phyloP scores from a whole-genome alignment of 2,888 invertebrate genomes.

The Petrolisthes manimaculis region DNA sequence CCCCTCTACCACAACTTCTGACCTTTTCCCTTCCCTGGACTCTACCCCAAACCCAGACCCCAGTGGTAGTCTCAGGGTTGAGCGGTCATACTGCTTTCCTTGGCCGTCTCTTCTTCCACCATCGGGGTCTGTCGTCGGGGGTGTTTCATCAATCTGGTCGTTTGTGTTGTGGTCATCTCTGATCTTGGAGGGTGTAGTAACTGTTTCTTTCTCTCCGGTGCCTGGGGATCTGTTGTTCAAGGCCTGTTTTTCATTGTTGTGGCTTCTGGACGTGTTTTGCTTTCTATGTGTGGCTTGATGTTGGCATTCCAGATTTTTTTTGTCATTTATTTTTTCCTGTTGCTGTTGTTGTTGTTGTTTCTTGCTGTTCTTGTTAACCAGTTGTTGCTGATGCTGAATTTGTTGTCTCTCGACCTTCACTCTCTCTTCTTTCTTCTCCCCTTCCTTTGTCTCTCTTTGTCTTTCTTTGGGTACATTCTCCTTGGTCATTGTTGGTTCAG shows the following conservation, averaged over 20 bases:
- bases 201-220: background rate
- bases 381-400: background rate
- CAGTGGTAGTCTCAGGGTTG: background rate
- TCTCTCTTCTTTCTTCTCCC: background rate
- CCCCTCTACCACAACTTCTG: background rate
- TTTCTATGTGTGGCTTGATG: background rate
- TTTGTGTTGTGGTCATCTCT: too few relatives aligned
- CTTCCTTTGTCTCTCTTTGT: background rate
- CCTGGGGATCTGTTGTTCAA: background rate
- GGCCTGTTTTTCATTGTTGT: background rate
- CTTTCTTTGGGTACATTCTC: background rate
- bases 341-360: background rate
- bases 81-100: constrained; percentile 11
- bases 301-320: background rate
- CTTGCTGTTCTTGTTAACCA: background rate
- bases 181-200: too few relatives aligned
- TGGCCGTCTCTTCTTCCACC: background rate
- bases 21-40: background rate
- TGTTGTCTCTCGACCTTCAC: background rate
- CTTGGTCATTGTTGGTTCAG: background rate
- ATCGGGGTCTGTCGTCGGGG: background rate
- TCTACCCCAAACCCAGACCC: background rate
- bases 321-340: background rate
- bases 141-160: too few relatives aligned
- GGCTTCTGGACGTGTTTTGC: background rate